Percentiles rank a stretch among this genome's conserved stretches.
These are phyloP conservation scores for Siphamia tubifer DNA, from an alignment of 2,113 vertebrate species.

Conservation along the genomic window DNA sequence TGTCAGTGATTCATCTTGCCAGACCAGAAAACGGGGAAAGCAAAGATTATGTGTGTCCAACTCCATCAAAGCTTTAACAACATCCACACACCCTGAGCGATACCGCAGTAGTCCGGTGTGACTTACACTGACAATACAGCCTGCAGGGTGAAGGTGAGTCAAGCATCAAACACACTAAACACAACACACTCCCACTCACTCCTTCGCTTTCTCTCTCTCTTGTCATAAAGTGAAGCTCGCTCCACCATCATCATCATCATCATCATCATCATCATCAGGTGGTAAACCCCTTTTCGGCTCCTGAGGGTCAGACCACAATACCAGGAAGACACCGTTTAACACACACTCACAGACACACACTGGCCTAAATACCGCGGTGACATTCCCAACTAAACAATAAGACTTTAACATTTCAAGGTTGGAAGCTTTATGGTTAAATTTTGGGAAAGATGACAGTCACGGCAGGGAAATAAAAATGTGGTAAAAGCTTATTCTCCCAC, in stretches of 20 bases:
- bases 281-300: slow-evolving; percentile 34
- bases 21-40: neutral
- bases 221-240: slow-evolving; percentile 6
- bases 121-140: slow-evolving; percentile 25
- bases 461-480: too few species aligned
- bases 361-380: neutral
- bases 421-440: neutral
- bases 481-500: too few species aligned
- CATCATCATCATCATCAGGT: slow-evolving; percentile 2
- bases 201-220: slow-evolving; percentile 19
- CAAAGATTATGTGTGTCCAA: slow-evolving; percentile 14
- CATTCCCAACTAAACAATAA: slow-evolving; percentile 19
- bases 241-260: slow-evolving; percentile 18
- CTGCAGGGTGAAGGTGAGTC: slow-evolving; percentile 53
- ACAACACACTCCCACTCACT: slow-evolving; percentile 31
- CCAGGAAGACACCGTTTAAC: slow-evolving; percentile 48
- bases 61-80: slow-evolving; percentile 20
- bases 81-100: neutral
- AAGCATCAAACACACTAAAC: slow-evolving; percentile 15
- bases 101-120: slow-evolving; percentile 34
- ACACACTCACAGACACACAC: slow-evolving; percentile 6
- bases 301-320: slow-evolving; percentile 42
- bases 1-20: slow-evolving; percentile 11
- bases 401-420: neutral
- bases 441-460: neutral